A percentile compares a stretch with the other conserved stretches of the same genome.
These are phyloP conservation scores for Dolichopus griseipennis DNA, from an alignment of 2,888 invertebrate species.

Conservation along the genomic window DNA sequence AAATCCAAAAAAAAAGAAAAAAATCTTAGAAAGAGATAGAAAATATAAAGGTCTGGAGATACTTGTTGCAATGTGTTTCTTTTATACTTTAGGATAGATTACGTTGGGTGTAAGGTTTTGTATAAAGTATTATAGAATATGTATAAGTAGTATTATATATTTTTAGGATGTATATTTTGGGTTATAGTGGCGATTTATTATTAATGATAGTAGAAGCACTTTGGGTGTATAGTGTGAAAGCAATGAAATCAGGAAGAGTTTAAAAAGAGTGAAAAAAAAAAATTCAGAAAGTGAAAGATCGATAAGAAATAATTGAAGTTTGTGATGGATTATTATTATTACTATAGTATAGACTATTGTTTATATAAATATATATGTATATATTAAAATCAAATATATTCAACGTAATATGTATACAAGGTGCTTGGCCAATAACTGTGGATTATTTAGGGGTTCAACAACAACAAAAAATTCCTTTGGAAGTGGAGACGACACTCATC, in stretches of 20 bases:
- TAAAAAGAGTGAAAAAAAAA: not conserved
- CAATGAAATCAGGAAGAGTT: not conserved
- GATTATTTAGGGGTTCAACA: no score
- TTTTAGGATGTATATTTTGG: no score
- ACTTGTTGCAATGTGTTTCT: not conserved
- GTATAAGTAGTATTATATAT: no score
- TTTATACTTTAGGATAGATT: not conserved
- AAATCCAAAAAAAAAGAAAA: not conserved
- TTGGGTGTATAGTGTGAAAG: not conserved
- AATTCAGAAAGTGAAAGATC: not conserved
- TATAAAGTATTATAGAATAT: not conserved
- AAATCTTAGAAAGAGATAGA: not conserved
- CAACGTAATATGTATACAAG: no score
- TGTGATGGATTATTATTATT: not conserved
- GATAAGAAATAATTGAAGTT: conserved; percentile 6
- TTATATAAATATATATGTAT: not conserved
- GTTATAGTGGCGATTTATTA: not conserved
- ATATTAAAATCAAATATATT: not conserved
- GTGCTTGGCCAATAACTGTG: no score
- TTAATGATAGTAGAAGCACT: conserved; percentile 1
- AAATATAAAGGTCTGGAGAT: no score
- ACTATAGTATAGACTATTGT: not conserved
- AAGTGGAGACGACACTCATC: no score
- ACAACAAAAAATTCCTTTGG: no score
- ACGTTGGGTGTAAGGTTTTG: not conserved